Base-by-base conservation (phyloP, 2,113 vertebrate species). In the Dicentrarchus labrax region DNA sequence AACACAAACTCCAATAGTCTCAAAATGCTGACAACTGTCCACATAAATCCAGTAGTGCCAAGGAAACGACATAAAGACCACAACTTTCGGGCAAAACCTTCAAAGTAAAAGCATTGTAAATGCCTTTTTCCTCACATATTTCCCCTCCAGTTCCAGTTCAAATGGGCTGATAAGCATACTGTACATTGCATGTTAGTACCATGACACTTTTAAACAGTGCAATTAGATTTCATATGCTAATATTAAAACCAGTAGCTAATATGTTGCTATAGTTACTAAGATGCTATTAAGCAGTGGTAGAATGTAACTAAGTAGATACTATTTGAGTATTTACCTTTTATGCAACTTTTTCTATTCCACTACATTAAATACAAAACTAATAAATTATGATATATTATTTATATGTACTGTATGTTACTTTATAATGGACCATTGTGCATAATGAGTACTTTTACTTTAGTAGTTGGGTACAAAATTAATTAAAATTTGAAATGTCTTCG, bases 41-140 rank as follows among this genome's bases (percentile, higher is more conserved):
- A 7, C 56, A 16, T 3, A 47, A 47, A 8, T 51, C 22, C 11
- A 22, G 13, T 8, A 39, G 19, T 8, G 24, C 21, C 56, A 73
- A 68, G 45, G 0, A 5, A 4, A 7, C 8, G 4, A 47, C 1
- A n/a, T 4, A 19, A 41, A 72, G 9, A 48, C 0, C 0, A 13
- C 4, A 4, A 61, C 17, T 50, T 82, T 30, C 47, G 22, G 1
- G 77, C 24, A 15, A 47, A 10, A 39, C 5, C 48, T 88, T 75
- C 4, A 0, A 15, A 56, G 16, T 6, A 72, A 83, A 78, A 66
- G n/a, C 45, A 12, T 21, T 6, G 7, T 13, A 39, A 70, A 13
- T 5, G 30, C 30, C 21, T 47, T 12, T 48, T 67, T 24, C 6
- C 11, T 11, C 8, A 47, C 30, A 5, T 56, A 56, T 48, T 48